Percentiles rank a stretch among this genome's conserved stretches.
These are phyloP conservation scores for Isoperla grammatica DNA, from an alignment of 2,888 invertebrate genomes.

Conservation along the genomic window DNA sequence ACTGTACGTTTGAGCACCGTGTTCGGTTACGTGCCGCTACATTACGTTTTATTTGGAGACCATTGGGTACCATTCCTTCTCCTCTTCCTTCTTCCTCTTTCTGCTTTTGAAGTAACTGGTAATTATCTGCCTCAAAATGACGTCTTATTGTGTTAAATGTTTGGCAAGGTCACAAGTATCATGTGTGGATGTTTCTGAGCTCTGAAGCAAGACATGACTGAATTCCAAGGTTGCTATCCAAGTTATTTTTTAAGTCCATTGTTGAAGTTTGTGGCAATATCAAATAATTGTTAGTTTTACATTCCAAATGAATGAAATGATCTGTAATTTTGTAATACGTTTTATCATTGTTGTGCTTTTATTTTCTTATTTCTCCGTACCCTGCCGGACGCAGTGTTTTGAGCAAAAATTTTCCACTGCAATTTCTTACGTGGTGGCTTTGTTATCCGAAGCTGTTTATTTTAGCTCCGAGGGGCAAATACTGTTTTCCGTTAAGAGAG, in stretches of 20 bases:
- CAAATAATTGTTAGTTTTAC: background rate
- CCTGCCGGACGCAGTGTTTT: background rate
- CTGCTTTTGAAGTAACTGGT: no score
- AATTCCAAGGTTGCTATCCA: background rate
- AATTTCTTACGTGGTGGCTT: background rate
- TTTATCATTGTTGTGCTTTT: background rate
- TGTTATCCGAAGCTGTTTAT: no score
- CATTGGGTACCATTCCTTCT: background rate
- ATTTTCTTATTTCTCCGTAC: background rate
- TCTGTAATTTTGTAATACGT: conserved; percentile 3
- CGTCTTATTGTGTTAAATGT: background rate
- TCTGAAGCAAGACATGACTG: no score
- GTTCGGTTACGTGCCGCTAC: background rate
- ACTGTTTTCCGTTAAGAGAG: no score
- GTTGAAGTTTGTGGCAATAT: background rate
- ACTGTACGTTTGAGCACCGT: background rate
- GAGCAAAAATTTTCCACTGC: background rate
- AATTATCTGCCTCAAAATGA: background rate
- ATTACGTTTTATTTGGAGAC: background rate
- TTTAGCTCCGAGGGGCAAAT: no score
- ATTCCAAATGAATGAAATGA: conserved; percentile 1
- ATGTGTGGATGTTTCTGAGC: background rate
- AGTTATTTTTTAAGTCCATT: background rate
- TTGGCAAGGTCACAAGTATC: background rate
- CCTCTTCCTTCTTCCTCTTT: no score